Evolutionary conservation across 2,797 vertebrate genomes (phyloP).

Genomic region (Mionectes olivaceus): DNA sequence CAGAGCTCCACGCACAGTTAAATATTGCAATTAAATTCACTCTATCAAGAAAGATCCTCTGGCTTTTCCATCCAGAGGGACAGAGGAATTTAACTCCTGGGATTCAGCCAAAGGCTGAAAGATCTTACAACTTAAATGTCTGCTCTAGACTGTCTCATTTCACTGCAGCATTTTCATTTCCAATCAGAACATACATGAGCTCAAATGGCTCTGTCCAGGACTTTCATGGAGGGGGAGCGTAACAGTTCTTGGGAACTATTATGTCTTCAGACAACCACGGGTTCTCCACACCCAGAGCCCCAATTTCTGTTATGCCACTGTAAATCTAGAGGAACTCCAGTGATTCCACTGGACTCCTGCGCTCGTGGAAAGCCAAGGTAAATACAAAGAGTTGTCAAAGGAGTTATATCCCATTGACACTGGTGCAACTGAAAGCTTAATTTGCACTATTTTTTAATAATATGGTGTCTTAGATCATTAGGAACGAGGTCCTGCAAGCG

Average conservation of each 20-base stretch:
- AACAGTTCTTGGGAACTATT: neutral
- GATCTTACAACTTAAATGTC: neutral
- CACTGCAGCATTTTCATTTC: neutral
- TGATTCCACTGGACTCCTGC: neutral
- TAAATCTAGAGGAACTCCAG: conserved; percentile 38
- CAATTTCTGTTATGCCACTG: conserved; percentile 12
- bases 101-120: neutral
- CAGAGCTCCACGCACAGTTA: neutral
- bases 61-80: neutral
- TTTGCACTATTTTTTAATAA: conserved; percentile 56
- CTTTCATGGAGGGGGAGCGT: neutral
- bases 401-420: neutral
- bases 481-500: conserved; percentile 21
- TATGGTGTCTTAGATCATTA: conserved; percentile 33
- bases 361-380: conserved; percentile 26
- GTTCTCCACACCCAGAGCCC: neutral
- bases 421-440: conserved; percentile 23
- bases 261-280: neutral
- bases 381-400: conserved; percentile 50
- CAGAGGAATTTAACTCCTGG: neutral
- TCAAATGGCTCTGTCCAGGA: neutral
- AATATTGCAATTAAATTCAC: neutral
- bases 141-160: neutral
- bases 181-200: neutral
- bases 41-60: neutral